Percentiles rank a stretch among this genome's conserved stretches.
Evolutionary conservation across 2,888 invertebrate species (phyloP).

Genomic region (Seira musarum): DNA sequence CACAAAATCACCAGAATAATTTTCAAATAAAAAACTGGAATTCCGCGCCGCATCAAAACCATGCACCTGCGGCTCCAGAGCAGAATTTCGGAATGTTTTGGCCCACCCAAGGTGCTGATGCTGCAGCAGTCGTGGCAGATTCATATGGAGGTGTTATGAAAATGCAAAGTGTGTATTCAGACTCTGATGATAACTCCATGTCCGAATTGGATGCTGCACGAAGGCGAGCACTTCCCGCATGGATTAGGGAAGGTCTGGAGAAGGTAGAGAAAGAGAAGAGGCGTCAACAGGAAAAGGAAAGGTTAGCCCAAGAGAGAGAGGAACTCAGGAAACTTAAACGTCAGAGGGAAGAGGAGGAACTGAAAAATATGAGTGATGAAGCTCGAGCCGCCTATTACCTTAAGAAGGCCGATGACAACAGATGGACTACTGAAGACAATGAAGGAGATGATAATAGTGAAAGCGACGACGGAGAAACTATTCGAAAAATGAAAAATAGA

Average conservation of each 20-base stretch:
- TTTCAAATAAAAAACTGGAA: conserved; percentile 38
- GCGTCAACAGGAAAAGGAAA: conserved; percentile 86
- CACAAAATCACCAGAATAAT: conserved; percentile 21
- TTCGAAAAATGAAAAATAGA: not conserved
- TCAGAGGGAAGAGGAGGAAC: conserved; percentile 47
- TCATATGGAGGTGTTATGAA: conserved; percentile 7
- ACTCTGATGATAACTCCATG: conserved; percentile 54
- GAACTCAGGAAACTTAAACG: conserved; percentile 71
- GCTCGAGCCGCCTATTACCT: conserved; percentile 44
- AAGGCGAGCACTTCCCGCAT: conserved; percentile 92
- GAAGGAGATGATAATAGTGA: conserved; percentile 28
- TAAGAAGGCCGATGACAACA: conserved; percentile 44
- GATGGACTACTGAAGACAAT: conserved; percentile 52
- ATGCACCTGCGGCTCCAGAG: conserved; percentile 6
- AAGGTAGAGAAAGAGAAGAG: conserved; percentile 97
- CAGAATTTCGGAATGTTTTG: conserved; percentile 24
- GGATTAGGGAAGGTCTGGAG: conserved; percentile 97
- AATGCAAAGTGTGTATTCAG: not conserved
- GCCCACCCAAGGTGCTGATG: not conserved
- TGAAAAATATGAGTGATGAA: conserved; percentile 54
- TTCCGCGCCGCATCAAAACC: not conserved
- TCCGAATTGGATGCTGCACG: conserved; percentile 82
- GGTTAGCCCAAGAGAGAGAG: conserved; percentile 79
- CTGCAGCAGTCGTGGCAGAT: not conserved
- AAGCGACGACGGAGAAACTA: not conserved